Conservation (phyloP, 2,797 vertebrate genomes). For the Brachyalestes nurse region DNA sequence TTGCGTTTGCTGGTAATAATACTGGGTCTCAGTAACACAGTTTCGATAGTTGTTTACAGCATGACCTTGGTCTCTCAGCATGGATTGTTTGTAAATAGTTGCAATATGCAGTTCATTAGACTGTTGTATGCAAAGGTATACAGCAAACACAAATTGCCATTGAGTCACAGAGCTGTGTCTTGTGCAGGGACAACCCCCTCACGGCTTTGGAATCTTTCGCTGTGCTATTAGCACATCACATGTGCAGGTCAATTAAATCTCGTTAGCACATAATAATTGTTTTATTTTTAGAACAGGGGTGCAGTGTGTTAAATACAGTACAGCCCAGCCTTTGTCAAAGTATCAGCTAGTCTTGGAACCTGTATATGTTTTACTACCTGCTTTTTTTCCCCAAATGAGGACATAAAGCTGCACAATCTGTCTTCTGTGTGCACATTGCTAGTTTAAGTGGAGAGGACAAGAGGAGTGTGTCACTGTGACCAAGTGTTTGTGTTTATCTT, state of each 20-base stretch:
- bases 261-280: not conserved
- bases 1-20: not conserved
- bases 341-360: not conserved
- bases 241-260: not conserved
- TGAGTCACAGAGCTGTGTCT: not conserved
- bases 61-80: not conserved
- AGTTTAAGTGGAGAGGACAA: not conserved
- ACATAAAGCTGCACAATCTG: not conserved
- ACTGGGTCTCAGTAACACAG: not conserved
- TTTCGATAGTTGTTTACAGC: not conserved
- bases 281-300: not conserved
- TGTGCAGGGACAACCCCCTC: not conserved
- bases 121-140: not conserved
- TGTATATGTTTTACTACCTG: not conserved
- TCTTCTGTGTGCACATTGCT: not conserved
- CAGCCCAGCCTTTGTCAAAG: not conserved
- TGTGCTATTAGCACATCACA: not conserved
- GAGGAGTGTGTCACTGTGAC: not conserved
- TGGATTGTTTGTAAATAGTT: not conserved
- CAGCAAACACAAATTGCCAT: not conserved
- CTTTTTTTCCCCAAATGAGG: not conserved
- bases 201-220: not conserved
- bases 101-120: not conserved
- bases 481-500: conserved; percentile 13
- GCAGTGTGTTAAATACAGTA: not conserved